phyloP scores from a whole-genome alignment of 2,888 invertebrate species.

The Lucinisca nassula region DNA sequence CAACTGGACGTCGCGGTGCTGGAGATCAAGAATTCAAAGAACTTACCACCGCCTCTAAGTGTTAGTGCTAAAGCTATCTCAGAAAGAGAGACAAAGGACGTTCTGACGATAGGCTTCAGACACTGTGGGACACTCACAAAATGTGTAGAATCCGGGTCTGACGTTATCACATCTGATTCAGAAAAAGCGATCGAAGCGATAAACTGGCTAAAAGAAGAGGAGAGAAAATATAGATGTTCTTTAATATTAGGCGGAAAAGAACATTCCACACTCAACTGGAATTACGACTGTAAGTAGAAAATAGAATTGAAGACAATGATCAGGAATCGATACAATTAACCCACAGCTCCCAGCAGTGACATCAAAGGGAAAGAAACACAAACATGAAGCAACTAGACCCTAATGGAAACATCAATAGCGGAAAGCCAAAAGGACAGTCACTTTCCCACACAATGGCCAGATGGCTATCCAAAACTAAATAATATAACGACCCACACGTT shows the following conservation, averaged over 20 bases:
- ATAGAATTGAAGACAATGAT: too few species aligned
- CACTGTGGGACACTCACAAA: constrained; percentile 43
- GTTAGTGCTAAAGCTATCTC: constrained; percentile 42
- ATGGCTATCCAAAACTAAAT: too few species aligned
- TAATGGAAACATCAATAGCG: too few species aligned
- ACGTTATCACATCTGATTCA: constrained; percentile 35
- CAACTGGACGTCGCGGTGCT: constrained; percentile 58
- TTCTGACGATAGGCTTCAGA: constrained; percentile 56
- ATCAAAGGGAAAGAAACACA: too few species aligned
- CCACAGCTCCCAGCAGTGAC: too few species aligned
- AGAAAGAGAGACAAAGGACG: constrained; percentile 14
- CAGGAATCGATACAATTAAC: too few species aligned
- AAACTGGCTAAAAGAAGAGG: constrained; percentile 55
- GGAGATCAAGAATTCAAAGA: constrained; percentile 27
- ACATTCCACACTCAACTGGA: constrained; percentile 49
- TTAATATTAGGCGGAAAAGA: constrained; percentile 45
- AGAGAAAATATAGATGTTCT: constrained; percentile 49
- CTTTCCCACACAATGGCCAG: too few species aligned
- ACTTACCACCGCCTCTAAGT: constrained; percentile 51
- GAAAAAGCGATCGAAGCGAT: constrained; percentile 28
- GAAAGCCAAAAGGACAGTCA: too few species aligned
- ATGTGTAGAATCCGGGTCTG: constrained; percentile 47
- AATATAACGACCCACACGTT: too few species aligned
- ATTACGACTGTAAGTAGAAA: constrained; percentile 57
- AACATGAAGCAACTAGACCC: too few species aligned